Evolutionary conservation across 2,888 invertebrate species (phyloP).

Genomic region (Teinopalpus imperialis): DNA sequence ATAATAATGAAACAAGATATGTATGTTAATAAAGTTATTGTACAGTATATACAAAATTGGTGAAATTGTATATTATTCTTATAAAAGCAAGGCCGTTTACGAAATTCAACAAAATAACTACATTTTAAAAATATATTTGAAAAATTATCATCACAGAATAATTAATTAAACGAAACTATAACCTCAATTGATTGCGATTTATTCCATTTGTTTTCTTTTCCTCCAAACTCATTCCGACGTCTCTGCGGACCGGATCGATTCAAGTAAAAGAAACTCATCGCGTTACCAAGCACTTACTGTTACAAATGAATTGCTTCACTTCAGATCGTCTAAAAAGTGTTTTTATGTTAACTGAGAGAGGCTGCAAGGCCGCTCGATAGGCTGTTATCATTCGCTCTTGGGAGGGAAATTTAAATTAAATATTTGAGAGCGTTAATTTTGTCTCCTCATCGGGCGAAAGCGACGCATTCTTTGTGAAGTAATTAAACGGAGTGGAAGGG

Average conservation of each 20-base stretch:
- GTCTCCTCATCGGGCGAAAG: constrained; percentile 80
- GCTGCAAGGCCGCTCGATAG: constrained; percentile 55
- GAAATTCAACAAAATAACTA: too few species aligned
- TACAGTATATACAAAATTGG: too few species aligned
- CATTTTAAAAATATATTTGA: too few species aligned
- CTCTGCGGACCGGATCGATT: constrained; percentile 48
- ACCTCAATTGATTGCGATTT: constrained; percentile 58
- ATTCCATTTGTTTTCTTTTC: constrained; percentile 59
- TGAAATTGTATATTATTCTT: too few species aligned
- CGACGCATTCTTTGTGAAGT: constrained; percentile 82
- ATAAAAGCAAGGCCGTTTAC: too few species aligned
- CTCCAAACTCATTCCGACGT: constrained; percentile 53
- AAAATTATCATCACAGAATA: constrained; percentile 13
- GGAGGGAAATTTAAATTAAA: constrained; percentile 80
- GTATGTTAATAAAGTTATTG: too few species aligned
- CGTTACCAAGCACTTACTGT: constrained; percentile 61
- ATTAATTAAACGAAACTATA: constrained; percentile 30
- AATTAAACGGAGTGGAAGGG: constrained; percentile 82
- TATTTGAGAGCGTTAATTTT: constrained; percentile 82
- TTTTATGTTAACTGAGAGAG: constrained; percentile 51
- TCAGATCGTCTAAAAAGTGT: constrained; percentile 46
- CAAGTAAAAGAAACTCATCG: constrained; percentile 64
- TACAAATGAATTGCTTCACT: constrained; percentile 67
- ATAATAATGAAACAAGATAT: too few species aligned
- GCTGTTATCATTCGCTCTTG: constrained; percentile 78